These are phyloP conservation scores for Rhagonycha fulva DNA, from an alignment of 2,888 invertebrate genomes.

Conservation along the genomic window DNA sequence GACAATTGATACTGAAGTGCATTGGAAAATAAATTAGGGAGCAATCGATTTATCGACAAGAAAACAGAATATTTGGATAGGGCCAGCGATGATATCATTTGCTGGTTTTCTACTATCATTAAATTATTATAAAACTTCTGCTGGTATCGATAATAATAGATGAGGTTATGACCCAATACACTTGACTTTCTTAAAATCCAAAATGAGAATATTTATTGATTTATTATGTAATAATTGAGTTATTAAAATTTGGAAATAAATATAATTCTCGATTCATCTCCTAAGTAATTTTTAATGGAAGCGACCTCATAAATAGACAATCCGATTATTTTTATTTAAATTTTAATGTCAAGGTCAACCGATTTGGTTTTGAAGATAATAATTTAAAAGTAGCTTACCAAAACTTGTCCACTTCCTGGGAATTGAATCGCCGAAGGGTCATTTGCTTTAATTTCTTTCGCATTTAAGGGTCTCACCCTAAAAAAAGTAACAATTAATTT, in stretches of 20 bases:
- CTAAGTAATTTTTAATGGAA: neutral
- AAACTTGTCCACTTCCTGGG: slow-evolving; percentile 88
- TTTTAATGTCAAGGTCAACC: neutral
- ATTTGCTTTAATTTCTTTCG: slow-evolving; percentile 71
- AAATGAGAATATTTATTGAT: neutral
- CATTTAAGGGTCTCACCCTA: slow-evolving; percentile 82
- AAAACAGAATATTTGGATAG: neutral
- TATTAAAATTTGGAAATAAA: no score
- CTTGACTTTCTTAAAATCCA: neutral
- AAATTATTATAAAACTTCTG: neutral
- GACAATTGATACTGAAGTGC: neutral
- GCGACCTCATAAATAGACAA: neutral
- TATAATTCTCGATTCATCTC: neutral
- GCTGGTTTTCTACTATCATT: neutral
- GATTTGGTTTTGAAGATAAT: neutral
- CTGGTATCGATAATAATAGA: neutral
- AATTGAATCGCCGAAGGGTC: slow-evolving; percentile 78
- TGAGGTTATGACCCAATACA: neutral
- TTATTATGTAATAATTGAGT: neutral
- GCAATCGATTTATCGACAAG: neutral
- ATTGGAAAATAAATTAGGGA: neutral
- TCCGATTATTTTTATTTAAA: neutral
- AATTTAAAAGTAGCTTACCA: slow-evolving; percentile 48
- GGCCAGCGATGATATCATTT: neutral
- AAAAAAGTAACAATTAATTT: neutral